Percentiles rank a stretch among this genome's conserved stretches.
These are phyloP conservation scores for Schizopygopsis pylzovi DNA, from an alignment of 2,797 vertebrate species.

Conservation along the genomic window DNA sequence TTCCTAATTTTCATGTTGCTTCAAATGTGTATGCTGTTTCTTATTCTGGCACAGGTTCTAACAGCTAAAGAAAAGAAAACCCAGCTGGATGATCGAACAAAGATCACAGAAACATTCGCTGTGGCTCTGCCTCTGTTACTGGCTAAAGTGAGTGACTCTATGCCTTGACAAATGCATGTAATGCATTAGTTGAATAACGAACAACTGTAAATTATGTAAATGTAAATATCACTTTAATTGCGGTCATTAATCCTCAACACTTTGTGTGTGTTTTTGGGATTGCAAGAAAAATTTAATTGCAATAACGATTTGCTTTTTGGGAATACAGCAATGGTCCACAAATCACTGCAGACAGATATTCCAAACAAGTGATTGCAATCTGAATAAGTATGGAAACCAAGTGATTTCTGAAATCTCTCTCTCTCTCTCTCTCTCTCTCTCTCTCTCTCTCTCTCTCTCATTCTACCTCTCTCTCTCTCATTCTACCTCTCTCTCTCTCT, in stretches of 20 bases:
- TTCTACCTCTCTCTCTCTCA: background rate
- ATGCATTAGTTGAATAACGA: background rate
- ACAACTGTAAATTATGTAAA: background rate
- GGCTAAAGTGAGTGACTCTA: constrained; percentile 77
- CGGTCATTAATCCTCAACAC: background rate
- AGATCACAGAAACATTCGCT: constrained; percentile 87
- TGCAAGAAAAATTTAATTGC: background rate
- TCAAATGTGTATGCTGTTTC: background rate
- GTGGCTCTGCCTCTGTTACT: constrained; percentile 85
- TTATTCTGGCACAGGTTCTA: constrained; percentile 75
- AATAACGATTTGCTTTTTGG: background rate
- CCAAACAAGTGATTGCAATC: constrained; percentile 1
- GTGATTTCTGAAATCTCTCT: background rate
- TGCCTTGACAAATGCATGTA: background rate
- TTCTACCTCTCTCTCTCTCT: background rate
- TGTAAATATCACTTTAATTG: background rate
- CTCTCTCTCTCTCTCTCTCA: no score
- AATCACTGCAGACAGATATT: background rate
- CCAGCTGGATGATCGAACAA: constrained; percentile 87
- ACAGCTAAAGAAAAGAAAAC: constrained; percentile 90
- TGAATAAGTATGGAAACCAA: background rate
- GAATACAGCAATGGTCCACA: background rate
- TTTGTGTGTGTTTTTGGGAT: background rate
- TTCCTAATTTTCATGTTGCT: background rate
- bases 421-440: background rate